Conservation (phyloP, 53 echinoderm and acorn worm species). For the Paelopatides confundens region DNA sequence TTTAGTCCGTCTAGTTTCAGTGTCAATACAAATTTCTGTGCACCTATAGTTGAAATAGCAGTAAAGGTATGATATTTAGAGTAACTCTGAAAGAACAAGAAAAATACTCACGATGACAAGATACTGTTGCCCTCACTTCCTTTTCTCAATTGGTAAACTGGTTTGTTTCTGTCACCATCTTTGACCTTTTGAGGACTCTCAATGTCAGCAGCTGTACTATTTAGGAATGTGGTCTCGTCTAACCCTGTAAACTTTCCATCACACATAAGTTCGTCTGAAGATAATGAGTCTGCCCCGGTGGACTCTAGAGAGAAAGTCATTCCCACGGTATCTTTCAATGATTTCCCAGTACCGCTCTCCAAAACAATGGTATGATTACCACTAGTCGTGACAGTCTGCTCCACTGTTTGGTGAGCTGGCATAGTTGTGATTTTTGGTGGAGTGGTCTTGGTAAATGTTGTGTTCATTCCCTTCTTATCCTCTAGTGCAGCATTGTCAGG, state of each 20-base stretch:
- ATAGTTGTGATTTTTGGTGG: not conserved
- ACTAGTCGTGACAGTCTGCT: not conserved
- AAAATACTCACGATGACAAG: slow-evolving; percentile 21
- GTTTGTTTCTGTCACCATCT: not conserved
- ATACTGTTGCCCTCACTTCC: slow-evolving; percentile 3
- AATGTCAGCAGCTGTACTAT: not conserved
- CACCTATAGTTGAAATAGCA: too few relatives aligned
- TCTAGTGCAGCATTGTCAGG: not conserved
- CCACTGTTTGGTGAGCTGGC: not conserved
- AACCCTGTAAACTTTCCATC: slow-evolving; percentile 46
- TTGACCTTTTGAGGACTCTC: not conserved
- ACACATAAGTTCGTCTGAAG: slow-evolving; percentile 97
- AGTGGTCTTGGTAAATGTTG: not conserved
- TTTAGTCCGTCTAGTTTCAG: too few relatives aligned
- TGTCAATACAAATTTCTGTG: too few relatives aligned
- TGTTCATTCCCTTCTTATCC: not conserved
- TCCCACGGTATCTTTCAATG: not conserved
- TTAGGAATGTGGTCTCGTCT: not conserved
- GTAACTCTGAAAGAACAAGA: too few relatives aligned
- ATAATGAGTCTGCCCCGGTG: slow-evolving; percentile 82
- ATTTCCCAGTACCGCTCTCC: not conserved
- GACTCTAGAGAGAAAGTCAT: slow-evolving; percentile 78
- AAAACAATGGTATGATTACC: not conserved
- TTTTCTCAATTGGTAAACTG: not conserved
- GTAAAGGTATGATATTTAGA: too few relatives aligned